These are phyloP conservation scores for Tyria jacobaeae DNA, from an alignment of 2,888 invertebrate species.

Conservation along the genomic window DNA sequence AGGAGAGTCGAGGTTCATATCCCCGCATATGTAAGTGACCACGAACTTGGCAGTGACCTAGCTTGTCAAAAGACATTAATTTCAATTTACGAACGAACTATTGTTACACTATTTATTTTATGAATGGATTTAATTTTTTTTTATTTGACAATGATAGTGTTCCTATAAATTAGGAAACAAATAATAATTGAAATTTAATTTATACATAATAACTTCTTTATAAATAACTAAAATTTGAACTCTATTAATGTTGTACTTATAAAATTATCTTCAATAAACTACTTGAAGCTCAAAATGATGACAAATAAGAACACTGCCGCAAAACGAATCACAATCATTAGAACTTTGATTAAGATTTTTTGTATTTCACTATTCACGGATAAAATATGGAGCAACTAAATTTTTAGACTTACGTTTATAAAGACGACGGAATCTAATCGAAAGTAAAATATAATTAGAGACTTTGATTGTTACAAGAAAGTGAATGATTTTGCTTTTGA, in stretches of 20 bases:
- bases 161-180: conserved; percentile 14
- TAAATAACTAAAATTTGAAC: conserved; percentile 1
- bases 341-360: conserved; percentile 28
- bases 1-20: conserved; percentile 48
- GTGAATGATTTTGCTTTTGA: background rate
- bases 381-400: conserved; percentile 46
- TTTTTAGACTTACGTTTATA: conserved; percentile 34
- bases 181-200: conserved; percentile 3
- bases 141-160: conserved; percentile 11
- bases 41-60: conserved; percentile 53
- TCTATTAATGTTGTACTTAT: background rate
- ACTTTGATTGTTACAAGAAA: background rate
- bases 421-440: conserved; percentile 23
- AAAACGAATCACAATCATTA: conserved; percentile 25
- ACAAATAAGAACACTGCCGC: conserved; percentile 43
- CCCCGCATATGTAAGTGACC: conserved; percentile 32
- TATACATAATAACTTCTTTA: background rate
- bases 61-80: conserved; percentile 78
- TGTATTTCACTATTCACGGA: conserved; percentile 28
- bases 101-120: conserved; percentile 22
- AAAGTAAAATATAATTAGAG: background rate
- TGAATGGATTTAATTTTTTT: conserved; percentile 3
- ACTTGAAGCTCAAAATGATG: conserved; percentile 41
- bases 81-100: conserved; percentile 47
- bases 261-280: conserved; percentile 11